Conservation (phyloP, 2,113 vertebrate genomes). For the Podarcis muralis region DNA sequence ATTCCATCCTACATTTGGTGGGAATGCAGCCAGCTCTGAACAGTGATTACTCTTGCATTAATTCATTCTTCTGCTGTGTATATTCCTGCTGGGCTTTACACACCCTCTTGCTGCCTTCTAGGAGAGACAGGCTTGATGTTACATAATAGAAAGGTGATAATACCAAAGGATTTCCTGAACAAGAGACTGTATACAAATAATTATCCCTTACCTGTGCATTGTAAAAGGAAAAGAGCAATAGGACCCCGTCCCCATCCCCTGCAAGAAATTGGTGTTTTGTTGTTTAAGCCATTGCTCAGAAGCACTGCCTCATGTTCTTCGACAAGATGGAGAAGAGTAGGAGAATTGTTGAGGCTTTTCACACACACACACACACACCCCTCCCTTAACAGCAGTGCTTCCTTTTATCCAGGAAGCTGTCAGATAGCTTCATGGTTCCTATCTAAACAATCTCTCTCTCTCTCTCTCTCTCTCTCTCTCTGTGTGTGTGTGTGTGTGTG, state of each 20-base stretch:
- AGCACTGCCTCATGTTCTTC: not conserved
- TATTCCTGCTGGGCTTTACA: not conserved
- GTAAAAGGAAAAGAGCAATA: not conserved
- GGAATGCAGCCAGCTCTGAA: not conserved
- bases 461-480: not conserved
- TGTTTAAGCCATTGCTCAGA: not conserved
- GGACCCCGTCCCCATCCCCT: not conserved
- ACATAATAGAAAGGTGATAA: not conserved
- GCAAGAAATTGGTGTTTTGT: not conserved
- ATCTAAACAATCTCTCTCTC: too few species aligned
- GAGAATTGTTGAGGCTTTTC: not conserved
- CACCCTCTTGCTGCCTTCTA: not conserved
- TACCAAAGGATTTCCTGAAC: not conserved
- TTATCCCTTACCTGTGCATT: not conserved
- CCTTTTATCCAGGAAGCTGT: not conserved
- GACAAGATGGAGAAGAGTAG: conserved; percentile 3
- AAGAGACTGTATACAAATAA: not conserved
- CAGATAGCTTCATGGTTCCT: not conserved
- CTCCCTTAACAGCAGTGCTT: not conserved
- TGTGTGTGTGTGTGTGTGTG: not conserved
- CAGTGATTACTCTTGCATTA: not conserved
- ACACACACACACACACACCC: too few species aligned
- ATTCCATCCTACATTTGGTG: not conserved
- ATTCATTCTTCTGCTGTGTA: not conserved
- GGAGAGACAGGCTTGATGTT: not conserved